Evolutionary conservation across 2,888 invertebrate genomes (phyloP).

Genomic region (Dynastes hyllus): DNA sequence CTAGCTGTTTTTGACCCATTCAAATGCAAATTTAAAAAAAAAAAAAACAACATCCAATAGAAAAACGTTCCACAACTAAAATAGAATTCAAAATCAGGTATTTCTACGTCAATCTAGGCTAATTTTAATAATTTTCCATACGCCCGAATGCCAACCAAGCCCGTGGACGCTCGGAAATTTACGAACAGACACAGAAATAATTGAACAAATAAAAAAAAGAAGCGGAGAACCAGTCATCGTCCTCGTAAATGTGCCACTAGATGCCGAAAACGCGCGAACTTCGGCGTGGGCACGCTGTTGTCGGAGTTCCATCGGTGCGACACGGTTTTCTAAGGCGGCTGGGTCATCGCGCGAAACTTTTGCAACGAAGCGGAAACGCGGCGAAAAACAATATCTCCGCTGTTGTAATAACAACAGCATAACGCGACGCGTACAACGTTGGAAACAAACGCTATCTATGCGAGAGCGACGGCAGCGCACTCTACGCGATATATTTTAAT

Average conservation of each 20-base stretch:
- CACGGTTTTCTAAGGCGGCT: neutral
- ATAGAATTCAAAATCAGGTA: too few relatives aligned
- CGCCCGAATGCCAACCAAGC: too few relatives aligned
- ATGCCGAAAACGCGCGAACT: neutral
- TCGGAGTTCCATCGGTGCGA: neutral
- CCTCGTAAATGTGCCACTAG: neutral
- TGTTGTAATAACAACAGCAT: neutral
- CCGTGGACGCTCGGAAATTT: too few relatives aligned
- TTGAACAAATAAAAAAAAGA: neutral
- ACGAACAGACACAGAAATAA: neutral
- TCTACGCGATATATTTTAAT: constrained; percentile 43
- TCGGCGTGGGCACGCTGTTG: neutral
- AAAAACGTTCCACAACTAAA: too few relatives aligned
- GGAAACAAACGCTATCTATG: constrained; percentile 12
- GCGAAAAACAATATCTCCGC: neutral
- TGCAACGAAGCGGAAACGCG: constrained; percentile 2
- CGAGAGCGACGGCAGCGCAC: constrained; percentile 6
- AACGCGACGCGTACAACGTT: neutral
- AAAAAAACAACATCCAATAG: too few relatives aligned
- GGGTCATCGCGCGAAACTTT: constrained; percentile 10
- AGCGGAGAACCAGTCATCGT: neutral
- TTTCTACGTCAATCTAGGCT: too few relatives aligned
- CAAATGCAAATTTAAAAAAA: too few relatives aligned
- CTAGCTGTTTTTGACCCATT: too few relatives aligned
- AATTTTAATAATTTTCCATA: too few relatives aligned